phyloP scores from a whole-genome alignment of 2,888 invertebrate species.

The Drosophila peninsularis region DNA sequence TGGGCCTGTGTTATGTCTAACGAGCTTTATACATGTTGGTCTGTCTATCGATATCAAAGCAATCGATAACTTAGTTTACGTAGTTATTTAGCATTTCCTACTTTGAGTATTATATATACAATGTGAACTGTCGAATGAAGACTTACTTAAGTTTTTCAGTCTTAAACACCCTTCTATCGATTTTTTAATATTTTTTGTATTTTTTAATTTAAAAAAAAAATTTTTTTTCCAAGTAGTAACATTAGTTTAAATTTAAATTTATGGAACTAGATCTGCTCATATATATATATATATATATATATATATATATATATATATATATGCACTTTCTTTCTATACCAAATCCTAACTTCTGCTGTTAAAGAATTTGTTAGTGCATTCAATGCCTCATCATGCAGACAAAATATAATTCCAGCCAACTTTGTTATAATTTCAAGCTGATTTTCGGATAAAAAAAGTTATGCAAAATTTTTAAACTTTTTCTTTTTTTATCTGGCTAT shows the following conservation, averaged over 20 bases:
- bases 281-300: no score
- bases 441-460: conserved; percentile 6
- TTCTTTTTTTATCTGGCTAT: conserved; percentile 8
- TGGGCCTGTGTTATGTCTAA: no score
- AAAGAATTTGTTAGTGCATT: conserved; percentile 1
- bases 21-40: neutral
- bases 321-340: neutral
- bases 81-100: neutral
- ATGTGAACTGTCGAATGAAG: no score
- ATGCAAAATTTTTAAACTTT: conserved; percentile 25
- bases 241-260: no score
- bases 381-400: neutral
- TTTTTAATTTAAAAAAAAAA: no score
- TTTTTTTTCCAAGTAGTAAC: no score
- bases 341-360: neutral
- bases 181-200: no score
- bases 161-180: no score
- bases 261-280: no score
- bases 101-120: no score
- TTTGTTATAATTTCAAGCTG: neutral
- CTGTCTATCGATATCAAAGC: neutral
- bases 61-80: neutral
- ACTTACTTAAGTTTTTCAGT: no score
- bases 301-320: no score
- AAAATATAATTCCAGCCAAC: neutral